Evolutionary conservation across 2,888 invertebrate genomes (phyloP), one percentile per base, ranked within the genome.

Genomic region (Tetragnatha montana): DNA sequence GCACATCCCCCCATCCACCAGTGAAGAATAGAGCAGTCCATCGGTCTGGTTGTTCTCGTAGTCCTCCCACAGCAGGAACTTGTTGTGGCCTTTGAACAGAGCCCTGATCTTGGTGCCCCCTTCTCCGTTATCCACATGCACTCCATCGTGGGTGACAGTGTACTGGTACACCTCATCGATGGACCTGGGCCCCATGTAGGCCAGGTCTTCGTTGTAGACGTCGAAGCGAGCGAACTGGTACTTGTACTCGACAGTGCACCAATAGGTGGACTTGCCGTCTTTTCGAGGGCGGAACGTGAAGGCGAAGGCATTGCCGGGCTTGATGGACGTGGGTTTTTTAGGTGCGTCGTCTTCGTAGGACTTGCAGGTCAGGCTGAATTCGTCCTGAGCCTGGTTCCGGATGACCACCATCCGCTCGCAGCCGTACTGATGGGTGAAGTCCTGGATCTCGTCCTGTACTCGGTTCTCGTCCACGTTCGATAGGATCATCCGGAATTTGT

Each of bases 1-100:
- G n/a, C 89, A 90, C 86, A 90, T 90, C 8, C 89, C 89, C 10
- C 89, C 89, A 49, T 90, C 89, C 8, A 90, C 87, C 0, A 82
- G 47, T 14, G 78, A 78, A 6, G 82, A 82, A 35, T 82, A 60
- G 17, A 90, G 71, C 3, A 87, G 74, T 12, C 89, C 89, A 17
- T 86, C 87, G 14, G 89, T 79, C 69, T 78, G 69, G 0, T 69
- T 35, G 8, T 81, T 74, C n/a, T 73, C 35, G 49, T 82, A 90
- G 17, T 90, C 87, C 47, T 90, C 86, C 89, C 89, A 90, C 17
- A 90, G 12, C 6, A 87, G 80, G 35, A 81, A 86, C 10, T 82
- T 90, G 79, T 87, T 90, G 79, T 87, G 86, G 10, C 89, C 89
- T 22, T 90, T 90, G 21, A 83, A 82, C 7, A 90, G 51, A 7